These are phyloP conservation scores for Nymphalis io DNA, from an alignment of 1,140 invertebrate species.

Conservation along the genomic window DNA sequence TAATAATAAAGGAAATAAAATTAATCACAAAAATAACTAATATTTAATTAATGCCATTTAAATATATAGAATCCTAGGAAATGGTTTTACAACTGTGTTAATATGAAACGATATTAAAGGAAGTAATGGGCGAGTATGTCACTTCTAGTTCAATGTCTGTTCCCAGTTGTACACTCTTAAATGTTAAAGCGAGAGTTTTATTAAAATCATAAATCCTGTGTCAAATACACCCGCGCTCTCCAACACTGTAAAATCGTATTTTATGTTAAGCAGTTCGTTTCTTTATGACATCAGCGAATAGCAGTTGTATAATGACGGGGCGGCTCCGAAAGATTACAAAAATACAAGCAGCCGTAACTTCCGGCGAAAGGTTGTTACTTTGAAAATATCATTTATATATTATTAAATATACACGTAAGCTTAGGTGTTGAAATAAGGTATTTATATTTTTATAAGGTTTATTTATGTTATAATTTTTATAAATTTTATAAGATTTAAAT, in stretches of 20 bases:
- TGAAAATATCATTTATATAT: neutral
- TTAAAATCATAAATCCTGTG: conserved; percentile 77
- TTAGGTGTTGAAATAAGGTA: neutral
- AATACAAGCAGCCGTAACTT: neutral
- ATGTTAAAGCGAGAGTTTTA: conserved; percentile 69
- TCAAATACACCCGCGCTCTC: conserved; percentile 71
- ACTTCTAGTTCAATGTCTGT: neutral
- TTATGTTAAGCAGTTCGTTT: conserved; percentile 66
- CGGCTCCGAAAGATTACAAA: neutral
- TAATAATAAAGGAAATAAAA: too few species aligned
- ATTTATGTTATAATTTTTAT: too few species aligned
- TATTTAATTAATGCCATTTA: too few species aligned
- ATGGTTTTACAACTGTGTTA: too few species aligned
- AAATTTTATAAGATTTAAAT: too few species aligned
- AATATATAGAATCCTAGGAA: too few species aligned
- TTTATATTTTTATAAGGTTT: too few species aligned
- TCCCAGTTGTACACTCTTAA: conserved; percentile 57
- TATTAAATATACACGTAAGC: neutral
- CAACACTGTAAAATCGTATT: conserved; percentile 64
- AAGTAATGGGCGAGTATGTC: too few species aligned
- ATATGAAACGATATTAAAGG: too few species aligned
- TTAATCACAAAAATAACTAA: too few species aligned
- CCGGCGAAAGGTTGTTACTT: neutral
- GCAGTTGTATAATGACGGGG: conserved; percentile 11
- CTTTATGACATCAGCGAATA: conserved; percentile 17